Evolutionary conservation across 2,113 vertebrate species (phyloP).

Genomic region (Ciconia maguari): DNA sequence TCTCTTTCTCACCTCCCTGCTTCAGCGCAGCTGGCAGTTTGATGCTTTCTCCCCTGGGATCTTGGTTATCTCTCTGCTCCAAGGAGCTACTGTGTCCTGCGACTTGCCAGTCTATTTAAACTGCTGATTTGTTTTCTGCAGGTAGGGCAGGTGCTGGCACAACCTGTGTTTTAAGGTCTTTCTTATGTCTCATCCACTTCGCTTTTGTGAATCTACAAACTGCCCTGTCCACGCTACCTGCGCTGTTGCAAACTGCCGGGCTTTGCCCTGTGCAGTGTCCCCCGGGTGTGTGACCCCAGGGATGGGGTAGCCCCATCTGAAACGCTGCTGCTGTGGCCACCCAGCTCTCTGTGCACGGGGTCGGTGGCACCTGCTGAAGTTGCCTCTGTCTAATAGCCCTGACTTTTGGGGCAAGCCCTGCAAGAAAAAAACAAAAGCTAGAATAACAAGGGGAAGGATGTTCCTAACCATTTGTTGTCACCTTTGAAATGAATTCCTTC

Average conservation of each 20-base stretch:
- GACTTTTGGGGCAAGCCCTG: not conserved
- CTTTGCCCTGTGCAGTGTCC: not conserved
- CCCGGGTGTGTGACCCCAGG: rapidly evolving
- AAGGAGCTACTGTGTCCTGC: not conserved
- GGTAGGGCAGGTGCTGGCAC: not conserved
- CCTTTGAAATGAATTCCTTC: not conserved
- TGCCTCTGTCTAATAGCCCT: not conserved
- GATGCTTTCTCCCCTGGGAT: not conserved
- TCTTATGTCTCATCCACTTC: not conserved
- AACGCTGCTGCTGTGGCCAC: not conserved
- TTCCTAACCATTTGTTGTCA: not conserved
- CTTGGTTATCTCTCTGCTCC: not conserved
- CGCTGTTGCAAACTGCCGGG: not conserved
- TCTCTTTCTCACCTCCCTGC: not conserved
- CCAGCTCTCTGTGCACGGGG: rapidly evolving
- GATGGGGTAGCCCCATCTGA: not conserved
- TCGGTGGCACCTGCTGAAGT: rapidly evolving
- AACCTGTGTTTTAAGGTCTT: not conserved
- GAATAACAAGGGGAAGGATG: not conserved
- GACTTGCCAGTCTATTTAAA: not conserved
- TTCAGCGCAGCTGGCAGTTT: not conserved
- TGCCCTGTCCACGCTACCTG: rapidly evolving
- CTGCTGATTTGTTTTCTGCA: not conserved
- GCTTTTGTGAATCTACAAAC: not conserved
- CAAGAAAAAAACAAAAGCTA: not conserved